phyloP scores from a whole-genome alignment of 2,888 invertebrate genomes.

The Caenorhabditis sp. region DNA sequence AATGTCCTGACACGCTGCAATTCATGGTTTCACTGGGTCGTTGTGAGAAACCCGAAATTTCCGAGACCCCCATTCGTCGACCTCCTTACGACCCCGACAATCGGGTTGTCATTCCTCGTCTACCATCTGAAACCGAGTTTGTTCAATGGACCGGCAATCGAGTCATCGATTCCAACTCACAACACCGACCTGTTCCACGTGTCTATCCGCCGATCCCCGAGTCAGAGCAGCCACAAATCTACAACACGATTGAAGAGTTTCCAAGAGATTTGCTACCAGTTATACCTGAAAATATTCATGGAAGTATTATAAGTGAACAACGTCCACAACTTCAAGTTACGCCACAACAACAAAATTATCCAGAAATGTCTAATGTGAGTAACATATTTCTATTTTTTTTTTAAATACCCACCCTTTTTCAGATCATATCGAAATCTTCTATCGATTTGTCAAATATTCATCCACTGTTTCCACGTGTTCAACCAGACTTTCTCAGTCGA shows the following conservation, averaged over 20 bases:
- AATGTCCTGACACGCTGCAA: constrained; percentile 46
- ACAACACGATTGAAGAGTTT: constrained; percentile 46
- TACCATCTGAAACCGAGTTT: constrained; percentile 38
- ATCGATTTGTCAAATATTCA: constrained; percentile 45
- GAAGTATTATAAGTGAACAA: constrained; percentile 29
- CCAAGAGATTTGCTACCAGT: constrained; percentile 41
- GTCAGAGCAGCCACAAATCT: constrained; percentile 30
- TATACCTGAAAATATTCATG: constrained; percentile 33
- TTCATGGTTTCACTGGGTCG: constrained; percentile 39
- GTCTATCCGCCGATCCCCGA: constrained; percentile 40
- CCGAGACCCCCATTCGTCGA: not conserved
- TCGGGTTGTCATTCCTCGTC: constrained; percentile 44
- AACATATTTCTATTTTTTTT: too few relatives aligned
- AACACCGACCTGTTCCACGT: constrained; percentile 13
- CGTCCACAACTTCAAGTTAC: not conserved
- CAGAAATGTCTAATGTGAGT: not conserved
- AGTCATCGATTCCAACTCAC: constrained; percentile 21
- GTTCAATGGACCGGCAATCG: constrained; percentile 46
- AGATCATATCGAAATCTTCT: not conserved
- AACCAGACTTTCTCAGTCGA: constrained; percentile 44
- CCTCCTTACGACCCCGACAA: constrained; percentile 43
- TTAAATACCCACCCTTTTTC: not conserved
- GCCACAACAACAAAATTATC: constrained; percentile 7
- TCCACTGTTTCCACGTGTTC: constrained; percentile 50
- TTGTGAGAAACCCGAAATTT: constrained; percentile 37